Evolutionary conservation across 2,113 vertebrate genomes (phyloP).

Genomic region (Ivindomyrus marchei): DNA sequence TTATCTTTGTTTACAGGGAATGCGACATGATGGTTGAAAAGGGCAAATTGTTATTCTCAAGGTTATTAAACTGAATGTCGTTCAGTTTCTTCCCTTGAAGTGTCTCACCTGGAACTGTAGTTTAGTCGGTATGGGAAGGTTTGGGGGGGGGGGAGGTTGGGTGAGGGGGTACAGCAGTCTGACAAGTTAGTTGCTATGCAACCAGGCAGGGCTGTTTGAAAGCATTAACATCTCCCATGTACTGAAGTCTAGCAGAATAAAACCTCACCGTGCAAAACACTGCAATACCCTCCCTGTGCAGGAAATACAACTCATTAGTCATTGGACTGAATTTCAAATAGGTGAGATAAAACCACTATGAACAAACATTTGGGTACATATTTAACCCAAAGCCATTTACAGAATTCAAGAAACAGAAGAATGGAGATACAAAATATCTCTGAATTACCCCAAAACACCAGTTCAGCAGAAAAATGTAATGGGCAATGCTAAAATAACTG

Average conservation of each 20-base stretch:
- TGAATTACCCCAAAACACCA: not conserved
- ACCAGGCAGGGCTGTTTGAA: conserved; percentile 63
- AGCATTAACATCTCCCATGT: conserved; percentile 55
- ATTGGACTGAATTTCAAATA: conserved; percentile 19
- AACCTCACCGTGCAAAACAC: conserved; percentile 29
- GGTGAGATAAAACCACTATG: not conserved
- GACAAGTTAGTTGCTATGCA: conserved; percentile 67
- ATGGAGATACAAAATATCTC: not conserved
- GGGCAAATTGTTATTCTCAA: conserved; percentile 14
- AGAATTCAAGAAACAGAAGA: not conserved
- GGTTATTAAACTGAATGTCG: conserved; percentile 10
- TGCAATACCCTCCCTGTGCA: not conserved
- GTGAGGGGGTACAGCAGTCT: conserved; percentile 27
- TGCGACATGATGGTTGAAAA: not conserved
- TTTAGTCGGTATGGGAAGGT: conserved; percentile 33
- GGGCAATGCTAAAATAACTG: not conserved
- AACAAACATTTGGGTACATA: not conserved
- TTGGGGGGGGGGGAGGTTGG: conserved; percentile 24
- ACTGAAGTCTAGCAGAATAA: conserved; percentile 37
- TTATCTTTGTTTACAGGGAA: conserved; percentile 2
- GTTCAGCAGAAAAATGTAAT: not conserved
- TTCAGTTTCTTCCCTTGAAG: conserved; percentile 15
- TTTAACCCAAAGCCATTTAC: not conserved
- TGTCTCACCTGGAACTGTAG: conserved; percentile 8
- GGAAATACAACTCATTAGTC: conserved; percentile 13